A percentile compares a stretch with the other conserved stretches of the same genome.
Conservation (phyloP, 2,113 vertebrate genomes). For the Ciconia boyciana region DNA sequence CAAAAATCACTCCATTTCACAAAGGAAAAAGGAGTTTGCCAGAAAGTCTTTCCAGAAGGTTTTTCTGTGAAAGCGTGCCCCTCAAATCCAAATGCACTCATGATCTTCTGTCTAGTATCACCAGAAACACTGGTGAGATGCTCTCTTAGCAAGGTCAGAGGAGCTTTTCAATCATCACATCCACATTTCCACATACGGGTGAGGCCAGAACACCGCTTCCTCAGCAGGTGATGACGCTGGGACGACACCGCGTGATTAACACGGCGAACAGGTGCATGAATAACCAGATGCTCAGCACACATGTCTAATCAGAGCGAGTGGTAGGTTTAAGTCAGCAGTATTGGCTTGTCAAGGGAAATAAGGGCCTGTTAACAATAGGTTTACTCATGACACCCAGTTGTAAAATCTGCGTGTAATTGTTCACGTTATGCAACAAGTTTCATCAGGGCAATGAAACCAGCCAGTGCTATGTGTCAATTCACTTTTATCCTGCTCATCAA, state of each 20-base stretch:
- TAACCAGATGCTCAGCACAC: not conserved
- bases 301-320: not conserved
- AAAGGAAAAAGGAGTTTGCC: accelerated
- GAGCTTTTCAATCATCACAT: not conserved
- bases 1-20: accelerated
- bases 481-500: constrained; percentile 30
- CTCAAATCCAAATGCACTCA: not conserved
- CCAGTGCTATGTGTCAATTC: not conserved
- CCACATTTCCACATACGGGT: accelerated
- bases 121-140: not conserved
- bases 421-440: not conserved
- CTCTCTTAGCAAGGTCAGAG: not conserved
- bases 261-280: not conserved
- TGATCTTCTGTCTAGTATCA: not conserved
- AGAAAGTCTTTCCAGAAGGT: not conserved
- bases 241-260: not conserved
- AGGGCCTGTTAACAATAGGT: not conserved
- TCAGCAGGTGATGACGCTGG: not conserved
- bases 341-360: not conserved
- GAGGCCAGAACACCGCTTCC: accelerated
- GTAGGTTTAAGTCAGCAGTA: not conserved
- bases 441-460: not conserved
- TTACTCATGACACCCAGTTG: not conserved
- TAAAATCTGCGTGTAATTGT: not conserved
- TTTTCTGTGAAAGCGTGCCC: not conserved